Conservation (phyloP, 2,113 vertebrate species). For the Anolis sagrei region DNA sequence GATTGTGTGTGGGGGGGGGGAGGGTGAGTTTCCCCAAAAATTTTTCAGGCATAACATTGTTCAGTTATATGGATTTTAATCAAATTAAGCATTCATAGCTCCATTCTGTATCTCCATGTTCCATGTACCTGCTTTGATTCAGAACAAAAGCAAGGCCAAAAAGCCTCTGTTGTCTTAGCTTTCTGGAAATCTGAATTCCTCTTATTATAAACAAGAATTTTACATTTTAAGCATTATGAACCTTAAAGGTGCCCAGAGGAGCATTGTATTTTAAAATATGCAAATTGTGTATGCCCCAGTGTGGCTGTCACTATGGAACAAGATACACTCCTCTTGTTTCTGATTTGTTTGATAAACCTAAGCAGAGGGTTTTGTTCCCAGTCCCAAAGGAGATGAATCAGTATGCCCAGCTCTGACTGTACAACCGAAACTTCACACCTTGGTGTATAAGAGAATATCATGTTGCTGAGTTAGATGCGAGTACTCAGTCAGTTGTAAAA, state of each 20-base stretch:
- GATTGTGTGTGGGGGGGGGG: too few species aligned
- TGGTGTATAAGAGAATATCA: slow-evolving; percentile 29
- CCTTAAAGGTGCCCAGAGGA: not conserved
- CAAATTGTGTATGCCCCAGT: not conserved
- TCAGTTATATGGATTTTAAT: not conserved
- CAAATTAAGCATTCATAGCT: not conserved
- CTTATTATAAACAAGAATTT: not conserved
- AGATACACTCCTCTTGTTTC: not conserved
- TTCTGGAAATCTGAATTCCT: not conserved
- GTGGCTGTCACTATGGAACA: not conserved
- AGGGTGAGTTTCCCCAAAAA: not conserved
- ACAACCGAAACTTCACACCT: slow-evolving; percentile 20
- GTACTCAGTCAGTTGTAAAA: slow-evolving; percentile 41
- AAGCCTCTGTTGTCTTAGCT: not conserved
- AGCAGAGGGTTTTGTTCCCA: slow-evolving; percentile 7
- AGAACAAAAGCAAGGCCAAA: not conserved
- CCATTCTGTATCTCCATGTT: not conserved
- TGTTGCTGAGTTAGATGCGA: slow-evolving; percentile 40
- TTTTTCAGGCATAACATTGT: not conserved
- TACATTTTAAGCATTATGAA: not conserved
- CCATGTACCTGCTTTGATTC: not conserved
- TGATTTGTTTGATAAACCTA: not conserved
- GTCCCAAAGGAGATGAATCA: not conserved
- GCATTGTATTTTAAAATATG: not conserved
- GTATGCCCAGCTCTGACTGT: not conserved